Base-by-base conservation (phyloP, 2,888 invertebrate genomes). In the Branchinecta sandiegonensis region DNA sequence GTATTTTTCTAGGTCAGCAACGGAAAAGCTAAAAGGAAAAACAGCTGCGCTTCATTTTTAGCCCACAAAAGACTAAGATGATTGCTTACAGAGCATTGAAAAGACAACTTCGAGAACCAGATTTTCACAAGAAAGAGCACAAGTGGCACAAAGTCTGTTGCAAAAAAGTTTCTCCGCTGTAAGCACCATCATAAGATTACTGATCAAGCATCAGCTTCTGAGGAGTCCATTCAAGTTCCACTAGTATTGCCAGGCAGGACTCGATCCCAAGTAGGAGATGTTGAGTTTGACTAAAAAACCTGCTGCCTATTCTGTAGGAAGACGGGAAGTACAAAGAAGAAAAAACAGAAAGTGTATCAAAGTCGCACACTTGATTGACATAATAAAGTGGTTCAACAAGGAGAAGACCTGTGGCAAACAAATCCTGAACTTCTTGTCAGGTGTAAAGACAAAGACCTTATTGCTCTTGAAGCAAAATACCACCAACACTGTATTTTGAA, bases 131-230 rank as follows among this genome's bases (percentile, higher is more conserved):
- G 56, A 50, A 50, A 14, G 56, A 50, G 56, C 56, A 50, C 56
- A 50, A 50, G 56, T 50, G 56, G 11, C n/a, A 50, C 50, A 50
- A n/a, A 50, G 50, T n/a, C 50, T 50, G 50, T 50, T 50, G 50
- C 50, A n/a, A 50, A 50, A 50, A 50, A 50, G 50, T 50, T 50
- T n/a, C 50, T 50, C 50, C 50, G 50, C 50, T 50, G 50, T 50
- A 50, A 50, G 50, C 50, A 50, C 50, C 50, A 50, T 50, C 11
- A 50, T 50, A 50, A 50, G n/a, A 50, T 50, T 50, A n/a, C 50
- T 50, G 50, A 50, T 50, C n/a, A n/a, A n/a, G n/a, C n/a, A n/a
- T n/a, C n/a, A n/a, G n/a, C n/a, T n/a, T n/a, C n/a, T n/a, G n/a
- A 4, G 4, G 2, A 50, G 56, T 3, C 13, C 56, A 50, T 50